phyloP scores from a whole-genome alignment of 2,797 vertebrate genomes.

The Ispidina lecontei region DNA sequence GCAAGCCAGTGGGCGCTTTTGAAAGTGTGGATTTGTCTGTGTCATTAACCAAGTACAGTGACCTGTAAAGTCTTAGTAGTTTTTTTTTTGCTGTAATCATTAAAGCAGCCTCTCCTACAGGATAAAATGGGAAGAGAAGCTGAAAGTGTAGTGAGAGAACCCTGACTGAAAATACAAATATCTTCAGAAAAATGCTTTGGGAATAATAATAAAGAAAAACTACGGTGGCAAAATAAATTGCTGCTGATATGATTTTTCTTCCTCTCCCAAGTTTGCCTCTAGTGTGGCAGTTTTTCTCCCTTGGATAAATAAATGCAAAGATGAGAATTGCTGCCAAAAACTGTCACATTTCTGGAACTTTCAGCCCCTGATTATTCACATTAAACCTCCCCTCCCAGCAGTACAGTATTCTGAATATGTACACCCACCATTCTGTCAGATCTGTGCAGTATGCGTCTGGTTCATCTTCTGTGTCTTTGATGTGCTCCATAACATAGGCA shows the following conservation, averaged over 20 bases:
- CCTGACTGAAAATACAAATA: conserved; percentile 53
- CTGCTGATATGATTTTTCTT: conserved; percentile 63
- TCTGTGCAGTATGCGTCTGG: conserved; percentile 69
- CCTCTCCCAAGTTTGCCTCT: conserved; percentile 53
- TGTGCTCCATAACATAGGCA: conserved; percentile 71
- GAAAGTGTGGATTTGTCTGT: conserved; percentile 22
- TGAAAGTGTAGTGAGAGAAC: neutral
- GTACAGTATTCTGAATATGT: conserved; percentile 62
- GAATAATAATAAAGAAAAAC: conserved; percentile 54
- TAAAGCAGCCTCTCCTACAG: conserved; percentile 42
- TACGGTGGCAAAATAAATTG: conserved; percentile 47
- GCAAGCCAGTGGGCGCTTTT: neutral
- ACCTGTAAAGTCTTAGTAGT: conserved; percentile 23
- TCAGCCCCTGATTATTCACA: conserved; percentile 70
- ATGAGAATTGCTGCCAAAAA: conserved; percentile 67
- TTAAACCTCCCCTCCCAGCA: conserved; percentile 22
- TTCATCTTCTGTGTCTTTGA: conserved; percentile 75
- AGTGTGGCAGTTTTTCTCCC: conserved; percentile 58
- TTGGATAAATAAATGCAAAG: conserved; percentile 66
- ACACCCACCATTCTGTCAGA: conserved; percentile 74
- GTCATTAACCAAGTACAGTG: neutral
- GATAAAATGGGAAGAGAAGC: neutral
- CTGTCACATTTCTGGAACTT: conserved; percentile 74
- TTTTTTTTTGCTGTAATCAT: conserved; percentile 37
- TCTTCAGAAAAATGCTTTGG: conserved; percentile 54